A percentile compares a stretch with the other conserved stretches of the same genome.
Evolutionary conservation across 2,888 invertebrate genomes (phyloP).

Genomic region (Hypolimnas misippus): DNA sequence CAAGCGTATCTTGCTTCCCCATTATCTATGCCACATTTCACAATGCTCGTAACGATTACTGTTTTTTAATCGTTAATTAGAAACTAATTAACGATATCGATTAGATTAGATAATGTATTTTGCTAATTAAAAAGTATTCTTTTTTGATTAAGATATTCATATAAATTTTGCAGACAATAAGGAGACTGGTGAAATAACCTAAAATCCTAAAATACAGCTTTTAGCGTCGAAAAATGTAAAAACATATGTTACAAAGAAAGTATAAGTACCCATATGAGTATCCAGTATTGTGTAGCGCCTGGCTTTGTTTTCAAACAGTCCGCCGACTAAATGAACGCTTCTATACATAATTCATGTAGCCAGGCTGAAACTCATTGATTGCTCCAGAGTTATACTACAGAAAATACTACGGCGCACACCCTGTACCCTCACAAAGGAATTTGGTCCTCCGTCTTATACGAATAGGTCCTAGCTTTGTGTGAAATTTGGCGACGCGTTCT

Average conservation of each 20-base stretch:
- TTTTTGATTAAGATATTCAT: too few species aligned
- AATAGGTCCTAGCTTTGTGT: slow-evolving; percentile 39
- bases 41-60: neutral
- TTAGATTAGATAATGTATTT: too few species aligned
- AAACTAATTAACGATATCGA: neutral
- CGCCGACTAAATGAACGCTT: slow-evolving; percentile 51
- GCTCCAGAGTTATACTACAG: slow-evolving; percentile 50
- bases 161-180: too few species aligned
- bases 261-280: neutral
- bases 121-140: too few species aligned
- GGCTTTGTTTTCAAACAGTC: slow-evolving; percentile 45
- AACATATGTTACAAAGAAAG: neutral
- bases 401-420: slow-evolving; percentile 52
- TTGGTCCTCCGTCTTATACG: slow-evolving; percentile 47
- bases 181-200: too few species aligned
- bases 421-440: slow-evolving; percentile 47
- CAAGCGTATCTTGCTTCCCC: slow-evolving; percentile 19
- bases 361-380: slow-evolving; percentile 73
- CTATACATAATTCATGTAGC: slow-evolving; percentile 68
- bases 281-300: slow-evolving; percentile 15
- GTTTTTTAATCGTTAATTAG: neutral
- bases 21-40: slow-evolving; percentile 28
- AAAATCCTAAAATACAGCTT: too few species aligned
- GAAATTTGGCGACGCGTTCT: slow-evolving; percentile 24
- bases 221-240: too few species aligned